A percentile compares a stretch with the other conserved stretches of the same genome.
phyloP scores from a whole-genome alignment of 2,797 vertebrate genomes.

The Cottoperca gobio region DNA sequence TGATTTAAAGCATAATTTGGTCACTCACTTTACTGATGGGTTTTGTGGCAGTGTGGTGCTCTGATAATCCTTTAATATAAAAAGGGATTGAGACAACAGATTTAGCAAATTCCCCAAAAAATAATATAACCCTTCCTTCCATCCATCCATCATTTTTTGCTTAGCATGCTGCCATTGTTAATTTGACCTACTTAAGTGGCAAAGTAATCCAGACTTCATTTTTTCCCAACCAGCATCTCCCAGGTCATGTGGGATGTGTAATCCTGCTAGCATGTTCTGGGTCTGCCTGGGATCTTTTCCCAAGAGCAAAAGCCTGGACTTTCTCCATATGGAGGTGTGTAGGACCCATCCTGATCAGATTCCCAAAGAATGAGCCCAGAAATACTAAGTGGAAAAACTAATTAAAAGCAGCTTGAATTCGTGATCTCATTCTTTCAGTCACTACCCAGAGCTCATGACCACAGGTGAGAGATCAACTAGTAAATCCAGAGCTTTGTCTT shows the following conservation, averaged over 20 bases:
- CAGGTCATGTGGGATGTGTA: neutral
- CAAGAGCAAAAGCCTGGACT: neutral
- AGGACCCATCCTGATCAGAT: conserved; percentile 1
- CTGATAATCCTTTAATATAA: conserved; percentile 17
- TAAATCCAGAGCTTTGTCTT: conserved; percentile 27
- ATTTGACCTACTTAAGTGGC: neutral
- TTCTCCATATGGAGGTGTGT: neutral
- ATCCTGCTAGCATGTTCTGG: conserved; percentile 5
- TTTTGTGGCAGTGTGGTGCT: neutral
- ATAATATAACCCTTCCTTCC: neutral
- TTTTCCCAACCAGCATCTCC: neutral
- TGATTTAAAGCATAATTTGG: conserved; percentile 6
- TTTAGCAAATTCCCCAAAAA: neutral
- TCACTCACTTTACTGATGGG: neutral
- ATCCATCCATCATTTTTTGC: neutral
- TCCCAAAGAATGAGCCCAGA: neutral
- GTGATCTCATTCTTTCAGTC: conserved; percentile 18
- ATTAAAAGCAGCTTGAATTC: conserved; percentile 6
- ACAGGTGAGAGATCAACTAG: conserved; percentile 21
- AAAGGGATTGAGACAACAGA: conserved; percentile 5
- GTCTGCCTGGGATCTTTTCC: conserved; percentile 5
- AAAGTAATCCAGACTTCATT: neutral
- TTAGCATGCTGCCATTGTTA: too few species aligned
- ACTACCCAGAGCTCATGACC: conserved; percentile 11
- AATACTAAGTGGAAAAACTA: neutral